Evolutionary conservation across 1,140 invertebrate genomes (phyloP), one percentile per base, ranked within the genome.

Genomic region (Heliothis virescens): DNA sequence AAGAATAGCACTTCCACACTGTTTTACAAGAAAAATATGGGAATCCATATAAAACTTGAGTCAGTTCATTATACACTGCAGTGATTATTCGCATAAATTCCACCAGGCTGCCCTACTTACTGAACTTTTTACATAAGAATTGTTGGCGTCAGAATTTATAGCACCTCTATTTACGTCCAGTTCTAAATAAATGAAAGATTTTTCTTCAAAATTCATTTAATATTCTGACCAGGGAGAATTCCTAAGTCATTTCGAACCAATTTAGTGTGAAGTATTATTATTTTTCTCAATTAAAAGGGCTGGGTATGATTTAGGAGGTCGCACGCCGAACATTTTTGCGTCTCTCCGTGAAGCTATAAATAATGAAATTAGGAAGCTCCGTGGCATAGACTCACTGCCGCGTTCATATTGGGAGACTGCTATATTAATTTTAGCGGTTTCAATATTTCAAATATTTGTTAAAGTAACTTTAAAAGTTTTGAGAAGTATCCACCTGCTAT

Each of bases 281-380:
- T 91, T 89, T 92, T 91, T 92, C 87, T 87, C 84, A 90, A 90
- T 92, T 89, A 92, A 92, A 76, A 79, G 79, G 16, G 79, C 84
- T 76, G 72, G 80, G 79, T 80, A 78, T 89, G 84, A 90, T 92
- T 92, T 88, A 90, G 52, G 60, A 79, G 69, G 82, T 77, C 62
- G 34, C 79, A 71, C 10, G 74, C 73, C 77, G 79, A 79, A 87
- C 79, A 82, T 84, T 86, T 88, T 86, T 81, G 82, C 82, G 81
- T 85, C 83, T 71, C 86, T 81, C 72, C 34, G 52, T 41, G 48
- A 50, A 63, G 57, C 82, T 78, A 88, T 90, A 87, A 90, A 90
- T 88, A 87, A 87, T 63, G 79, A 85, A 89, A 84, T 88, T 86
- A 85, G 79, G 82, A 72, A 76, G 62, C 75, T 76, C 50, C 75